Conservation (phyloP, 2,113 vertebrate species). For the Macrotus californicus region DNA sequence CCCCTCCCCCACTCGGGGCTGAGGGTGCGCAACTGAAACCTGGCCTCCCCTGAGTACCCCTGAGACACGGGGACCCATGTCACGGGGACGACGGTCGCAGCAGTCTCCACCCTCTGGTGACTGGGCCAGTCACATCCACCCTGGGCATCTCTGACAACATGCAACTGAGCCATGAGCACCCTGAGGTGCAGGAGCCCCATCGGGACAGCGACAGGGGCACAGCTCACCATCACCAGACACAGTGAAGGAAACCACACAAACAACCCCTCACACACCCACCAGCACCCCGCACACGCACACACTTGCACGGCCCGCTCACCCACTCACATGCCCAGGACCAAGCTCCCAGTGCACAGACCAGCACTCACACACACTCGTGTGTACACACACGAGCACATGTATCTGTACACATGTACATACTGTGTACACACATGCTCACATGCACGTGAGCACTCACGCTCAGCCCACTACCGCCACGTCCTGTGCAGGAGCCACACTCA, state of each 20-base stretch:
- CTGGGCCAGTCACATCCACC: fast-evolving
- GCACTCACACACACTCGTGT: not conserved
- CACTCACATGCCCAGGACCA: not conserved
- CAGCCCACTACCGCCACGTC: not conserved
- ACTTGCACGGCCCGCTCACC: not conserved
- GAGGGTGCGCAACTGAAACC: not conserved
- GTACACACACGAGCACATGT: fast-evolving
- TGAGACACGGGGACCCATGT: fast-evolving
- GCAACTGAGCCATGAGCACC: fast-evolving
- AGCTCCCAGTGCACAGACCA: not conserved
- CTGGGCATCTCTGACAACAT: not conserved
- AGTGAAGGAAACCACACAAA: not conserved
- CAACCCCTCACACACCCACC: not conserved
- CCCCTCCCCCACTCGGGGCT: fast-evolving
- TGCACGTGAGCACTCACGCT: not conserved
- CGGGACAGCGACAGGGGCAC: not conserved
- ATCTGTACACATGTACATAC: no score
- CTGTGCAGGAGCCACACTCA: fast-evolving
- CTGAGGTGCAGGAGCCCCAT: not conserved
- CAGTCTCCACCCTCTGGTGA: not conserved
- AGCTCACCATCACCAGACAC: not conserved
- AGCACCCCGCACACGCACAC: not conserved
- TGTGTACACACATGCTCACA: no score
- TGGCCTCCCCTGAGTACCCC: not conserved
- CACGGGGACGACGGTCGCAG: fast-evolving